Conservation (phyloP, 1,140 invertebrate species). For the roundworm (Caenorhabditis elegans) region DNA sequence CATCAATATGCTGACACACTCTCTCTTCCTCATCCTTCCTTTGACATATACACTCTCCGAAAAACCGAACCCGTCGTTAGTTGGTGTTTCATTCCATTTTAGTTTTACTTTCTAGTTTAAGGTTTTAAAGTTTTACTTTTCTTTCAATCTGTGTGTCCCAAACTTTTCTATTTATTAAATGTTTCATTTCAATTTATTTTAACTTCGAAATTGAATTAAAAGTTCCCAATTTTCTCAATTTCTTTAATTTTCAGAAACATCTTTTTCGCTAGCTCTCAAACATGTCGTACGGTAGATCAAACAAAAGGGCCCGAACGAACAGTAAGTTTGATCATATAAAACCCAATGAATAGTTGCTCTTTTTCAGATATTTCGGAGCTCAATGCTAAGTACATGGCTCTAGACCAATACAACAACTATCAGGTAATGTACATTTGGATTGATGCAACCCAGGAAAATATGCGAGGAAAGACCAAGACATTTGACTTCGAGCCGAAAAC, state of each 20-base stretch:
- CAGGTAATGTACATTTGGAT: slow-evolving; percentile 81
- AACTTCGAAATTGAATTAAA: too few species aligned
- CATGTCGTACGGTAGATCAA: not conserved
- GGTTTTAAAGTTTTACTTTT: too few species aligned
- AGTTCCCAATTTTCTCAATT: not conserved
- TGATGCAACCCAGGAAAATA: slow-evolving; percentile 83
- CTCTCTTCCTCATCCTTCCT: not conserved
- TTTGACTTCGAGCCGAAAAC: slow-evolving; percentile 76
- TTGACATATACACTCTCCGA: not conserved
- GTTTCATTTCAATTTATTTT: not conserved
- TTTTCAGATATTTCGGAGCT: not conserved
- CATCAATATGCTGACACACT: not conserved
- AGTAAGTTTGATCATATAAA: not conserved
- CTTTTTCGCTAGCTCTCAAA: not conserved
- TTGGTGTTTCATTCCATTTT: not conserved
- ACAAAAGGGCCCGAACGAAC: slow-evolving; percentile 5
- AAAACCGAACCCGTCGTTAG: not conserved
- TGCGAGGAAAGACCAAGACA: slow-evolving; percentile 83
- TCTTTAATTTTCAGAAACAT: not conserved
- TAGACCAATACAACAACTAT: not conserved
- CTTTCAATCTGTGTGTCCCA: too few species aligned
- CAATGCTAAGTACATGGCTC: not conserved
- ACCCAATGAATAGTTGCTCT: not conserved
- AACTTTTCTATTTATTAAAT: not conserved
- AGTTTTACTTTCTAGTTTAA: too few species aligned